phyloP scores from a whole-genome alignment of 2,888 invertebrate genomes.

The Drosophila subsilvestris region DNA sequence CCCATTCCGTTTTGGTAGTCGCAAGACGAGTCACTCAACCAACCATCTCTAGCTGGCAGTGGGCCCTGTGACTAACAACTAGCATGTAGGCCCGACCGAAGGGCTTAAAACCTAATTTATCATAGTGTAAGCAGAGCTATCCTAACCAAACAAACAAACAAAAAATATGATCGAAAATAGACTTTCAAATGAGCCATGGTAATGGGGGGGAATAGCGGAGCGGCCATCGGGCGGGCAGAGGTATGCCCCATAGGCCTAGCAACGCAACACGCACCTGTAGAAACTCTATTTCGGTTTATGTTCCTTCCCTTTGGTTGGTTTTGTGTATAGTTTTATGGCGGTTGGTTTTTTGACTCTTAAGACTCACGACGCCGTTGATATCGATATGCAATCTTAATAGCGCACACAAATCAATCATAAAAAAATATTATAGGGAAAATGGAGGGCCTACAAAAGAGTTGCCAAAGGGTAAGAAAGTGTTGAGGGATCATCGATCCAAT shows the following conservation, averaged over 20 bases:
- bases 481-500: too few species aligned
- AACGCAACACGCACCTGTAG: conserved; percentile 38
- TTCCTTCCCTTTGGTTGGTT: not conserved
- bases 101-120: conserved; percentile 57
- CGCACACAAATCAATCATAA: conserved; percentile 71
- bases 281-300: conserved; percentile 11
- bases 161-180: conserved; percentile 34
- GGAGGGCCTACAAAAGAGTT: not conserved
- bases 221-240: not conserved
- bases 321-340: conserved; percentile 51
- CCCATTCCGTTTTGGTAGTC: too few species aligned
- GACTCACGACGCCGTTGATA: conserved; percentile 59
- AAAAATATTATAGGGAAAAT: conserved; percentile 23
- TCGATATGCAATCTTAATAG: conserved; percentile 71
- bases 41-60: too few species aligned
- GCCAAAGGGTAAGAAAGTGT: not conserved
- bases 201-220: not conserved
- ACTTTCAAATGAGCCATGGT: not conserved
- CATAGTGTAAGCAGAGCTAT: conserved; percentile 30
- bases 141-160: conserved; percentile 5
- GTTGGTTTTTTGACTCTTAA: conserved; percentile 55
- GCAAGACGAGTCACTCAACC: too few species aligned
- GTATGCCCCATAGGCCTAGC: conserved; percentile 41
- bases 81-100: not conserved
- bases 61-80: too few species aligned